Conservation (phyloP, 2,888 invertebrate genomes). For the Synanthedon formicaeformis region DNA sequence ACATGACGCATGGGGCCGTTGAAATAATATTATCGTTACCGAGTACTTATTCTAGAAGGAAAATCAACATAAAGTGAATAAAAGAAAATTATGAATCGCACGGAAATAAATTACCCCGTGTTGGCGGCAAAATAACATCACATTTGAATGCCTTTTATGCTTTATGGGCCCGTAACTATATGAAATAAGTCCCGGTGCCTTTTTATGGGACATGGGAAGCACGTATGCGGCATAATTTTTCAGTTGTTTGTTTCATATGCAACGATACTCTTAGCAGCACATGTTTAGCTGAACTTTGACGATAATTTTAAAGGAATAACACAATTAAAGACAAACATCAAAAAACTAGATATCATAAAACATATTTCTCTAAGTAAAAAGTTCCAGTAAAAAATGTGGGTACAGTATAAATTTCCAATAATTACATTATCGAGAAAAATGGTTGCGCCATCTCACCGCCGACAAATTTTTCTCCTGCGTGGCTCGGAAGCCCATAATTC, state of each 20-base stretch:
- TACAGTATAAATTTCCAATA: slow-evolving; percentile 64
- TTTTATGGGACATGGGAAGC: slow-evolving; percentile 60
- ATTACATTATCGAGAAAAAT: slow-evolving; percentile 64
- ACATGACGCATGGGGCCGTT: slow-evolving; percentile 61
- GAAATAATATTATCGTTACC: slow-evolving; percentile 70
- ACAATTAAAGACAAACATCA: neutral
- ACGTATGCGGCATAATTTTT: slow-evolving; percentile 64
- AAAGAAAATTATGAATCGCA: slow-evolving; percentile 71
- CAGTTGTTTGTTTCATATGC: slow-evolving; percentile 32
- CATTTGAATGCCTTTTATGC: slow-evolving; percentile 71
- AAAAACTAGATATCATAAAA: neutral
- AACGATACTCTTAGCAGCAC: neutral
- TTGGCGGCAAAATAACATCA: slow-evolving; percentile 72
- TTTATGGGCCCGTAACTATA: slow-evolving; percentile 67
- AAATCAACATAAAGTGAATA: slow-evolving; percentile 72
- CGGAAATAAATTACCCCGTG: slow-evolving; percentile 68
- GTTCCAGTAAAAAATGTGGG: slow-evolving; percentile 12
- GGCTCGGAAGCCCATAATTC: slow-evolving; percentile 68
- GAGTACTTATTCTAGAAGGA: slow-evolving; percentile 62
- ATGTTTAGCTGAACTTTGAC: neutral
- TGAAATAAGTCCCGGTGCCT: slow-evolving; percentile 58
- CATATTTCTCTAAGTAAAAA: neutral
- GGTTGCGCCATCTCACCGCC: slow-evolving; percentile 41
- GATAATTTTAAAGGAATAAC: neutral
- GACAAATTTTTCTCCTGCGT: slow-evolving; percentile 47